Evolutionary conservation across 2,113 vertebrate species (phyloP), one percentile per base, ranked within the genome.

Genomic region (Pelvicachromis taeniatus): DNA sequence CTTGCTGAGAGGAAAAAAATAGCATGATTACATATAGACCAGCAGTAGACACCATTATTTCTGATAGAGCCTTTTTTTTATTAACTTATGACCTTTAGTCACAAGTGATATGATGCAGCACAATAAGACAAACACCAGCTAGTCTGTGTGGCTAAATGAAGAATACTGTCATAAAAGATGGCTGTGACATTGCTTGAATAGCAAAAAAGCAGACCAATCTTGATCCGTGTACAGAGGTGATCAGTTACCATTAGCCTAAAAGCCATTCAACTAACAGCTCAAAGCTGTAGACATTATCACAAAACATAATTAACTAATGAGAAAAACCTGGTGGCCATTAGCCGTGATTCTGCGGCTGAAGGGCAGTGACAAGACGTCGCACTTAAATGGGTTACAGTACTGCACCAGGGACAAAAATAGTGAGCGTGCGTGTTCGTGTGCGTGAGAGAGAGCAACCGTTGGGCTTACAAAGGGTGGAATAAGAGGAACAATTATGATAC

Each of bases 221-320:
- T 35, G 38, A 31, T 59, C 42, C 58, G 45, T 81, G 77, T 75
- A 59, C 65, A 83, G 21, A 90, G 68, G 87, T 45, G 38, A 88
- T 91, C 79, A 83, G 84, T 88, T 87, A 82, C 58, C 65, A 85
- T 87, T 68, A 87, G 78, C 80, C 84, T 77, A 81, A 91, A 92
- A 91, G 80, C 80, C 63, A 86, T 80, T 85, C 17, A 70, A 84
- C 61, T 50, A 80, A 83, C 52, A 82, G 84, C 85, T 86, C 52
- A 81, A 87, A 90, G 82, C 53, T 80, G 68, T 77, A 61, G 87
- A 88, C 89, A 84, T 85, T 85, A 89, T 90, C 84, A 81, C 70
- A 87, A 86, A 91, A 91, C 87, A 93, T 85, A 86, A 93, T 93
- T 90, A 91, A 89, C 91, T 91, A 92, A 93, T 93, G 89, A 92